phyloP scores from a whole-genome alignment of 2,113 vertebrate species.

The Coryphaenoides rupestris region DNA sequence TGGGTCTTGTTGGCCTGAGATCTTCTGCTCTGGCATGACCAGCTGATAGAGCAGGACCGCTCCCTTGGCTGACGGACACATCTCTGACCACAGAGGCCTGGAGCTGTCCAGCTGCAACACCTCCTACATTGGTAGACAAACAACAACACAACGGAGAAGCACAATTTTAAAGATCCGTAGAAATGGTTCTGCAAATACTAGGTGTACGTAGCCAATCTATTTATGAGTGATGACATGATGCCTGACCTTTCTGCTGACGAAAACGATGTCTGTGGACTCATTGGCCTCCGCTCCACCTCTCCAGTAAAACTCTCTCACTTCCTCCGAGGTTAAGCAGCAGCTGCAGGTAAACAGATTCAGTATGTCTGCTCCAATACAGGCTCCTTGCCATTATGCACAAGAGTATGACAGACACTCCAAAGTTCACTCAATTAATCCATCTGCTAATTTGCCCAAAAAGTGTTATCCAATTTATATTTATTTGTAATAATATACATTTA shows the following conservation, averaged over 20 bases:
- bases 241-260: conserved; percentile 74
- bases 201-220: background rate
- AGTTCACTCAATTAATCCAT: too few relatives aligned
- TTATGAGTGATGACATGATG: background rate
- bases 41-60: conserved; percentile 71
- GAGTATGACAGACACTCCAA: too few relatives aligned
- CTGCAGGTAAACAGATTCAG: conserved; percentile 50
- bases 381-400: too few relatives aligned
- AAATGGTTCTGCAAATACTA: background rate
- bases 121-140: conserved; percentile 56
- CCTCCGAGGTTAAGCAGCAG: conserved; percentile 77
- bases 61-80: conserved; percentile 90
- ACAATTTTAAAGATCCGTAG: background rate
- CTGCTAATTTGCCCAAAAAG: too few relatives aligned
- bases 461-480: too few relatives aligned
- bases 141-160: background rate
- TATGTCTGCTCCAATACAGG: too few relatives aligned
- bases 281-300: conserved; percentile 82
- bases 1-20: background rate
- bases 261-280: conserved; percentile 82
- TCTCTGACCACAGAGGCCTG: conserved; percentile 75
- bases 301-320: conserved; percentile 77
- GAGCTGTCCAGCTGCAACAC: conserved; percentile 65
- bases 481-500: too few relatives aligned
- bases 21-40: conserved; percentile 31